Evolutionary conservation across 2,888 invertebrate genomes (phyloP), one percentile per base, ranked within the genome.

Genomic region (Podotricha telesiphe): DNA sequence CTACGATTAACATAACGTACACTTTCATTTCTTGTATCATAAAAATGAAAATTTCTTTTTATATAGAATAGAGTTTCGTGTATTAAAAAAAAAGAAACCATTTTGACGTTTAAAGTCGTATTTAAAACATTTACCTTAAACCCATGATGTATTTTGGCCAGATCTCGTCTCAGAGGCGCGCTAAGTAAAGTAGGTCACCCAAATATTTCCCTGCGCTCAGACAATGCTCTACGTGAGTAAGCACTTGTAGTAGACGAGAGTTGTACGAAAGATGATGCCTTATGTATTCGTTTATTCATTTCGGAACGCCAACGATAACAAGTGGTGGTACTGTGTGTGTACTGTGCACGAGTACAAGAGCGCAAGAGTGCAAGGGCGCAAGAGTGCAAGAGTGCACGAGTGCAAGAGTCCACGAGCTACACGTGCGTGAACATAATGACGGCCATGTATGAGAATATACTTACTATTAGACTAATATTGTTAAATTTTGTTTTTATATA

Each of bases 171-270:
- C 59, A 6, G 28, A 37, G 48, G 55, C 34, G 42, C 37, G 28
- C 34, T 62, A 20, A 34, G 48, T 62, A 62, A 62, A 50, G 48
- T 62, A 62, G 62, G 62, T 62, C 62, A 62, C 62, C 62, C 62
- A 62, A 62, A 62, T 62, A 50, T 62, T 62, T 62, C 34, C 37
- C 62, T 6, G 50, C 48, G 50, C 19, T 48, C 47, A 37, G 62
- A 62, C 62, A 62, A 62, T 62, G 50, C 50, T 20, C 22, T 59
- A 42, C 59, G 22, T 45, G 59, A 59, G 59, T 59, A 45, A 59
- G 59, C 59, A 59, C 59, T 59, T 45, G 59, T 59, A n/a, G n/a
- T n/a, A 59, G 15, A 45, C 59, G 45, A 37, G 53, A 53, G 34
- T 17, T 55, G 34, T 55, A 42, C 13, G 55, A 34, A 55, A 55